Conservation (phyloP, 1,140 invertebrate genomes). For the Macrosteles quadrilineatus region DNA sequence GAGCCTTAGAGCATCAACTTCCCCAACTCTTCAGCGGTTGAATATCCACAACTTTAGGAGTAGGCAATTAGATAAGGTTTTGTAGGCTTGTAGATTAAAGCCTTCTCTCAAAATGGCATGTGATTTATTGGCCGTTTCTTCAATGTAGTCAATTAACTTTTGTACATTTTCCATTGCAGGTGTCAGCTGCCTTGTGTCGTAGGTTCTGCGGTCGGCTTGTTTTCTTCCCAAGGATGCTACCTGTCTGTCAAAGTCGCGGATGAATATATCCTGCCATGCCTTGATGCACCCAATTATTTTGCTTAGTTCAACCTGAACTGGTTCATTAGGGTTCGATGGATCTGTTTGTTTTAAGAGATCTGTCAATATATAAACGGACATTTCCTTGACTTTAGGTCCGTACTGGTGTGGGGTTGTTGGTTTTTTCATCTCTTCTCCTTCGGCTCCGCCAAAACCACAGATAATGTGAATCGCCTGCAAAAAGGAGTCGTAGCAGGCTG, state of each 20-base stretch:
- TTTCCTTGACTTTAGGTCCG: conserved; percentile 1
- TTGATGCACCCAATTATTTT: background rate
- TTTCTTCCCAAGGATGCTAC: background rate
- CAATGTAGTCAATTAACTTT: background rate
- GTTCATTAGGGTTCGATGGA: background rate
- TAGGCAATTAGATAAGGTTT: background rate
- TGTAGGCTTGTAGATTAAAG: background rate
- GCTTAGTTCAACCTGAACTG: background rate
- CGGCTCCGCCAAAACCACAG: conserved; percentile 15
- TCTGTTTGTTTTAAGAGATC: background rate
- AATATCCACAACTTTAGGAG: conserved; percentile 14
- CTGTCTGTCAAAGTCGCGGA: background rate
- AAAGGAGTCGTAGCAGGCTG: background rate
- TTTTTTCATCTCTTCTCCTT: background rate
- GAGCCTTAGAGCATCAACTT: conserved; percentile 9
- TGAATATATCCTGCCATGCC: background rate
- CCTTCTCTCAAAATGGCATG: background rate
- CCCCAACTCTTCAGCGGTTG: conserved; percentile 5
- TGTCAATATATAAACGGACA: background rate
- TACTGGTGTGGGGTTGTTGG: conserved; percentile 18
- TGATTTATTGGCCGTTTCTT: background rate
- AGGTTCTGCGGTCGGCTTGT: background rate
- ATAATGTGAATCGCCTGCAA: background rate
- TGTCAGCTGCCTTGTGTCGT: background rate
- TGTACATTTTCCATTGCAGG: background rate